These are phyloP conservation scores for Rana temporaria DNA, from an alignment of 2,113 vertebrate genomes.

Conservation along the genomic window DNA sequence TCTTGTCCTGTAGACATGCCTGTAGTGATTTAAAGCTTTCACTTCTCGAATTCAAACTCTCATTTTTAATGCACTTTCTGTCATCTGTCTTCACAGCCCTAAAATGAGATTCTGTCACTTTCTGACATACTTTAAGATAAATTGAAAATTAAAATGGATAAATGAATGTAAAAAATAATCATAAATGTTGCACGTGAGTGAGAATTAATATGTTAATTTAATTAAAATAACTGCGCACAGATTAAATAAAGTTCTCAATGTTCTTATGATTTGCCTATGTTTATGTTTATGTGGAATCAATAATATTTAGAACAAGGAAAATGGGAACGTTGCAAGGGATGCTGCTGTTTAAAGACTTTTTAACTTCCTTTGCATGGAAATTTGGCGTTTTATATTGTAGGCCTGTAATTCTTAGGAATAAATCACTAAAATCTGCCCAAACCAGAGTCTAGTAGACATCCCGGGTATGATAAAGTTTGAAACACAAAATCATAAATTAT, in stretches of 20 bases:
- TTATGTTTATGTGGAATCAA: background rate
- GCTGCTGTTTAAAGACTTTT: no score
- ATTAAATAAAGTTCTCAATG: background rate
- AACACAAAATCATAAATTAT: no score
- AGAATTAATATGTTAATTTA: constrained; percentile 27
- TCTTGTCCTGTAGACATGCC: constrained; percentile 75
- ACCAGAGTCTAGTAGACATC: no score
- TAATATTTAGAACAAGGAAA: no score
- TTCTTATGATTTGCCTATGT: background rate
- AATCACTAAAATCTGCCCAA: no score
- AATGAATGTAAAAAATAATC: constrained; percentile 67
- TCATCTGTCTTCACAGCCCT: constrained; percentile 76
- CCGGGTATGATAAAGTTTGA: no score
- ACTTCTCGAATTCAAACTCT: constrained; percentile 78
- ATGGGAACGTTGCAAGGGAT: no score
- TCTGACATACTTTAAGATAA: constrained; percentile 72
- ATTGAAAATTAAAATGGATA: constrained; percentile 74
- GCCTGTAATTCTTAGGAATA: no score
- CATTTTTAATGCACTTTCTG: constrained; percentile 79
- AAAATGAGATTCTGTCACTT: constrained; percentile 80
- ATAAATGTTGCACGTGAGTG: constrained; percentile 18
- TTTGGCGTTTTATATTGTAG: no score
- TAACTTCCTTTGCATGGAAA: no score
- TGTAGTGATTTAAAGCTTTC: constrained; percentile 78
- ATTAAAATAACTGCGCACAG: constrained; percentile 27